phyloP scores from a whole-genome alignment of 1,140 invertebrate genomes.

The Druon quercuslanigerum region DNA sequence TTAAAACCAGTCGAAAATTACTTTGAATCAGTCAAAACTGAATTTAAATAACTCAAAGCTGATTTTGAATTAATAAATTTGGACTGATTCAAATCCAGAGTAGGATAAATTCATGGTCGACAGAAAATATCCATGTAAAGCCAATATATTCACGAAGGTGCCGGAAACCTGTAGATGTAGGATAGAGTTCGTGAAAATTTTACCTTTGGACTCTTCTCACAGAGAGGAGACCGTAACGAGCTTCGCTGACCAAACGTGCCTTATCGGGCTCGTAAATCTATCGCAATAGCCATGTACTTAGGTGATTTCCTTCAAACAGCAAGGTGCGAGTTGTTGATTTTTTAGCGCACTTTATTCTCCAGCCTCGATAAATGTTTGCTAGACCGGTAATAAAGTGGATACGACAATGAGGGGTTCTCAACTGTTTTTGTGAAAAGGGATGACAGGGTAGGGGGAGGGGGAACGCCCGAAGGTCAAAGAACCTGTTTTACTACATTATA shows the following conservation, averaged over 20 bases:
- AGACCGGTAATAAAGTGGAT: slow-evolving; percentile 11
- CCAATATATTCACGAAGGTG: slow-evolving; percentile 50
- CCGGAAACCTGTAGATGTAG: slow-evolving; percentile 36
- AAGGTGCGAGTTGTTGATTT: slow-evolving; percentile 18
- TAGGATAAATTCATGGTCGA: background rate
- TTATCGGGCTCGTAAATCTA: slow-evolving; percentile 54
- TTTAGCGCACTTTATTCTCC: slow-evolving; percentile 23
- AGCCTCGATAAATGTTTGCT: slow-evolving; percentile 18
- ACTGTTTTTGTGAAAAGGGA: slow-evolving; percentile 17
- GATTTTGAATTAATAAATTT: too few relatives aligned
- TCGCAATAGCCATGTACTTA: slow-evolving; percentile 48
- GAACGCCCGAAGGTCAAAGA: background rate
- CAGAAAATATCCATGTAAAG: slow-evolving; percentile 34
- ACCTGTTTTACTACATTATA: background rate
- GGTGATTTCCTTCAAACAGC: slow-evolving; percentile 10
- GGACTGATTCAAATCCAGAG: too few relatives aligned
- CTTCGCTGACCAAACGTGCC: slow-evolving; percentile 37
- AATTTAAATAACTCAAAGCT: too few relatives aligned
- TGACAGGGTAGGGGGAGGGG: background rate
- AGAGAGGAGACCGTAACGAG: slow-evolving; percentile 52
- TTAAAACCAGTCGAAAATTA: too few relatives aligned
- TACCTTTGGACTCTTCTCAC: slow-evolving; percentile 37
- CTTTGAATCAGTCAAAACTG: too few relatives aligned
- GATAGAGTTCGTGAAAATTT: slow-evolving; percentile 47
- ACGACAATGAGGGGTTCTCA: slow-evolving; percentile 2